Conservation (phyloP, 2,797 vertebrate species). For the Sitta carolinensis region DNA sequence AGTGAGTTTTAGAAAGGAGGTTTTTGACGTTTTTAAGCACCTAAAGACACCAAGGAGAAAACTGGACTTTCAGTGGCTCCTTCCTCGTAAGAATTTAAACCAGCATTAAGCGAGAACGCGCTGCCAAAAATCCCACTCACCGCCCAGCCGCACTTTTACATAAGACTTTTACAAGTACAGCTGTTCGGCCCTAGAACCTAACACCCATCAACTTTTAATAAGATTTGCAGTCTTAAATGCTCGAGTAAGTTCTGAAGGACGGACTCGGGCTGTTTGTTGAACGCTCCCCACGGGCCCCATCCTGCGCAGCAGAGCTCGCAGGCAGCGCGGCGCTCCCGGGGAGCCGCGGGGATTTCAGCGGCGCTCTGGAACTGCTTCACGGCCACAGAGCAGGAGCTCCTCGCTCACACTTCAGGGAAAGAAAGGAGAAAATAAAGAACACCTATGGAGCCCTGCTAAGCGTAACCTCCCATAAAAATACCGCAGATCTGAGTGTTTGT, state of each 20-base stretch:
- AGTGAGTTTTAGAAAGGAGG: not conserved
- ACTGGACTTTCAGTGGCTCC: not conserved
- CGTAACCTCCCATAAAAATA: not conserved
- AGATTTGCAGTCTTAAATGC: slow-evolving; percentile 24
- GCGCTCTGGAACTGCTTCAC: not conserved
- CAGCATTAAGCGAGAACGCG: accelerated
- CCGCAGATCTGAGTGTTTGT: not conserved
- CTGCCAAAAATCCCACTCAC: not conserved
- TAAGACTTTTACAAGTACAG: not conserved
- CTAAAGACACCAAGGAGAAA: not conserved
- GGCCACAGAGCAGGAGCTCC: not conserved
- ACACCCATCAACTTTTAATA: slow-evolving; percentile 9
- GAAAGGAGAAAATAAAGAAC: not conserved
- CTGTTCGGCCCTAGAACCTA: not conserved
- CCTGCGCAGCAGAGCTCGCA: not conserved
- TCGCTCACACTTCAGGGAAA: not conserved
- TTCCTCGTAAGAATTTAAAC: not conserved
- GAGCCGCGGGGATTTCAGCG: not conserved
- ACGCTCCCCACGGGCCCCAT: not conserved
- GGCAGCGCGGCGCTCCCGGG: not conserved
- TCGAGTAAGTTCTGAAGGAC: slow-evolving; percentile 1
- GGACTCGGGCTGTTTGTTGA: not conserved
- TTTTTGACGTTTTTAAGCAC: not conserved
- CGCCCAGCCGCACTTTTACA: not conserved
- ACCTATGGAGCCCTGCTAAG: not conserved